Evolutionary conservation across 2,113 vertebrate genomes (phyloP).

Genomic region (Gracilinanus agilis): DNA sequence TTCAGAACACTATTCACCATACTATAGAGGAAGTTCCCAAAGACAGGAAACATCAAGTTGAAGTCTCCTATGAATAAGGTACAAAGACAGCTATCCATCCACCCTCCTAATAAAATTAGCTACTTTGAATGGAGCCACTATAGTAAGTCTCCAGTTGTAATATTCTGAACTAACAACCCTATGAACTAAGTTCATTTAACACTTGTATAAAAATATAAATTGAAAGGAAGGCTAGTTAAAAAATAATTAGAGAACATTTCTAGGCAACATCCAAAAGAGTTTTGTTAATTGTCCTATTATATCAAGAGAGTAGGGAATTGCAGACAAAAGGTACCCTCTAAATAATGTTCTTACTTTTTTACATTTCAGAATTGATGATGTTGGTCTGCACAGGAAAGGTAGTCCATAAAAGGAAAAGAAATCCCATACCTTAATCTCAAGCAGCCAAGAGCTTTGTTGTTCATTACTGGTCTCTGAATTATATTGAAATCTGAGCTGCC

Average conservation of each 20-base stretch:
- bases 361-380: conserved; percentile 32
- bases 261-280: neutral
- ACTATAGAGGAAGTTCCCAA: neutral
- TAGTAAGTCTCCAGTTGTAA: neutral
- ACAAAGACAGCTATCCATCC: neutral
- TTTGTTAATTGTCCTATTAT: neutral
- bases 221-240: neutral
- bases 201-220: neutral
- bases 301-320: neutral
- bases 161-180: neutral
- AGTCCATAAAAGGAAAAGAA: neutral
- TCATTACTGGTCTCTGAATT: conserved; percentile 35
- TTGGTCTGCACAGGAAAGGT: conserved; percentile 18
- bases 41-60: neutral
- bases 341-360: conserved; percentile 23
- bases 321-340: neutral
- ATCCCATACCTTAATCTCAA: conserved; percentile 21
- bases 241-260: conserved; percentile 1
- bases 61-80: neutral
- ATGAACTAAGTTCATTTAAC: conserved; percentile 1
- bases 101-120: neutral
- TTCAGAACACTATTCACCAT: neutral
- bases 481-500: conserved; percentile 3
- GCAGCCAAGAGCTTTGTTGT: conserved; percentile 37
- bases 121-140: neutral